These are phyloP conservation scores for Chaetodon trifascialis DNA, from an alignment of 2,113 vertebrate genomes.

Conservation along the genomic window DNA sequence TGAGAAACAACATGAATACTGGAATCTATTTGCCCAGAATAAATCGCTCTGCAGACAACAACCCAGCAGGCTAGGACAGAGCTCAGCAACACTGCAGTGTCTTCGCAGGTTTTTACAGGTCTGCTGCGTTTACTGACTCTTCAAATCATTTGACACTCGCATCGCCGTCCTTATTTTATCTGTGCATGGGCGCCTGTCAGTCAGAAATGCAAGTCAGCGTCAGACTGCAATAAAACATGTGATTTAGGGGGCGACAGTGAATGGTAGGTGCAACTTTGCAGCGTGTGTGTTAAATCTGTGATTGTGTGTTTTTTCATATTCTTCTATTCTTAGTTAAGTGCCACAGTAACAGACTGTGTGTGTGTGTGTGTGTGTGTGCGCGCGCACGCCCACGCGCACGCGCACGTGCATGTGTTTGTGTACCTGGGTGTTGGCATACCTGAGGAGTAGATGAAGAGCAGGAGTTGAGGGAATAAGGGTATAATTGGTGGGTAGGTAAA, in stretches of 20 bases:
- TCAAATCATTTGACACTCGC: constrained; percentile 43
- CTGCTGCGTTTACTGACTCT: constrained; percentile 41
- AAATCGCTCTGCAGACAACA: constrained; percentile 58
- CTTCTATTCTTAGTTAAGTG: constrained; percentile 31
- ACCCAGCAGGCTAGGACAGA: constrained; percentile 41
- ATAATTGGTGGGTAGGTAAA: constrained; percentile 54
- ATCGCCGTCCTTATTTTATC: constrained; percentile 42
- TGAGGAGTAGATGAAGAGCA: constrained; percentile 52
- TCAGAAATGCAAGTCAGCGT: constrained; percentile 52
- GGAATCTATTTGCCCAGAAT: constrained; percentile 68
- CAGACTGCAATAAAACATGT: constrained; percentile 43
- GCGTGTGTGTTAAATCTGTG: constrained; percentile 21
- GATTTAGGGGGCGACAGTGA: constrained; percentile 28
- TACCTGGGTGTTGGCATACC: constrained; percentile 13
- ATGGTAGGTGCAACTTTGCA: constrained; percentile 14
- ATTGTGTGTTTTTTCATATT: constrained; percentile 22
- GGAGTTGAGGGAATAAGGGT: constrained; percentile 55
- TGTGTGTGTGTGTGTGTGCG: constrained; percentile 23
- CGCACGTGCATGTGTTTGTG: no score
- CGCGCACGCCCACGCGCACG: no score
- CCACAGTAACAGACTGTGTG: constrained; percentile 6
- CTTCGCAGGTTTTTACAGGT: constrained; percentile 43
- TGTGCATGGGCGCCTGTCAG: constrained; percentile 38
- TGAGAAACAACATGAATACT: constrained; percentile 70
- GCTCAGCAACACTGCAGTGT: constrained; percentile 31